These are phyloP conservation scores for Euzetes globulus DNA, from an alignment of 2,888 invertebrate genomes.

Conservation along the genomic window DNA sequence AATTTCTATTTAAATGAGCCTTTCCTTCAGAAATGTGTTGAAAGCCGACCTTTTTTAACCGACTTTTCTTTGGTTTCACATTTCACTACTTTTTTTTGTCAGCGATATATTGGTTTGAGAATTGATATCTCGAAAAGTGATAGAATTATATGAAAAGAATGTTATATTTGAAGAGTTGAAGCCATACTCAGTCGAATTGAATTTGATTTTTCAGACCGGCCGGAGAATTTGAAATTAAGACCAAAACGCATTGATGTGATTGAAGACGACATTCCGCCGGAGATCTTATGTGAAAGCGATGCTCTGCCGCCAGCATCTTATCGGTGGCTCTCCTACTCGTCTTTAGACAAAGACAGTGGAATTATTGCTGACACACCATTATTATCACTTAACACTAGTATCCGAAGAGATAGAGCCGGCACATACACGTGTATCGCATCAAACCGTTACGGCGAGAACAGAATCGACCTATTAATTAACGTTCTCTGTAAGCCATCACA, in stretches of 20 bases:
- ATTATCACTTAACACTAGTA: constrained; percentile 59
- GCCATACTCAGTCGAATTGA: background rate
- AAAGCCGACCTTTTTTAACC: no score
- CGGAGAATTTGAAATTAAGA: constrained; percentile 70
- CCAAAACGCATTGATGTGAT: constrained; percentile 46
- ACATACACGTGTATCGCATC: constrained; percentile 61
- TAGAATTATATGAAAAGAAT: background rate
- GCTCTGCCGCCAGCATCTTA: constrained; percentile 57
- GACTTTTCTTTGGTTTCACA: background rate
- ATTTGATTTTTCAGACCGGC: constrained; percentile 58
- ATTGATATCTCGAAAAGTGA: background rate
- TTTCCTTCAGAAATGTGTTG: no score
- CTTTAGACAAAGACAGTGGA: constrained; percentile 53
- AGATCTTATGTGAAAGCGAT: constrained; percentile 42
- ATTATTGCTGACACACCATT: constrained; percentile 49
- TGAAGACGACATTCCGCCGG: constrained; percentile 43
- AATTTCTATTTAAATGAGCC: background rate
- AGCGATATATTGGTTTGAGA: background rate
- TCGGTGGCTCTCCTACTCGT: constrained; percentile 54
- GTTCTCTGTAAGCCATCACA: constrained; percentile 66
- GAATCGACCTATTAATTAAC: constrained; percentile 62
- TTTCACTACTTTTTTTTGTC: no score
- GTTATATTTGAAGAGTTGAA: background rate
- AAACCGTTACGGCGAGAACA: constrained; percentile 67
- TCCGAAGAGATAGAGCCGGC: constrained; percentile 64